Base-by-base conservation (phyloP, 2,888 invertebrate genomes). In the Rhorus exstirpatorius region DNA sequence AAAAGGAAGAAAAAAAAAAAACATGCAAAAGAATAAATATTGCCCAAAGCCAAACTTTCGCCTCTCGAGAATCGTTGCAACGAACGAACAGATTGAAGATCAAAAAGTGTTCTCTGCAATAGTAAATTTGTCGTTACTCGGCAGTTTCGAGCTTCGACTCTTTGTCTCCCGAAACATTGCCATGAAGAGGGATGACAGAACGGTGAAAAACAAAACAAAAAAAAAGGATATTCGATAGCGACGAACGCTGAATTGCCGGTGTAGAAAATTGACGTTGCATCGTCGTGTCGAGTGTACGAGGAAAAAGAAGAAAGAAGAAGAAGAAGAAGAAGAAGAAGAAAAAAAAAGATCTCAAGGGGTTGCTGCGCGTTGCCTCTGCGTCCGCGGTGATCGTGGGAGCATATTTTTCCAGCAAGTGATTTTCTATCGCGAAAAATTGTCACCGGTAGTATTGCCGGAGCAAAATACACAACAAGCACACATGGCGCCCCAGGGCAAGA, bases 341-440 rank as follows among this genome's bases (percentile, higher is more conserved):
- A 17, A 55, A 1, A 72, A 67, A 63, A 63, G 14, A n/a, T 19
- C 51, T 1, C 26, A 1, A 0, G n/a, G 4, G 51, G 8, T 65
- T 38, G 35, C 10, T 12, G n/a, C 3, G 21, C 6, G 51, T 19
- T 58, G n/a, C 60, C 38, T 38, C 7, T 35, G 26, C 31, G 12
- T 46, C 44, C n/a, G n/a, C 41, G 7, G 35, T 51, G 53, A 44
- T 41, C 61, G 51, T n/a, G 65, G 58, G 72, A 17, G n/a, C 21
- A 44, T 58, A 63, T 70, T 68, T 63, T 61, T 70, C 61, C 4
- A 49, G 53, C 53, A 53, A 53, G 49, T 21, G 70, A 71, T 71
- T 78, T 35, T 63, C 38, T 35, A 58, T 72, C 12, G 49, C 31
- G 55, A 72, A 71, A 79, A 67, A 82, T 79, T 8, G 75, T 75